Conservation (phyloP, 1,140 invertebrate genomes). For the Neelides sp. region DNA sequence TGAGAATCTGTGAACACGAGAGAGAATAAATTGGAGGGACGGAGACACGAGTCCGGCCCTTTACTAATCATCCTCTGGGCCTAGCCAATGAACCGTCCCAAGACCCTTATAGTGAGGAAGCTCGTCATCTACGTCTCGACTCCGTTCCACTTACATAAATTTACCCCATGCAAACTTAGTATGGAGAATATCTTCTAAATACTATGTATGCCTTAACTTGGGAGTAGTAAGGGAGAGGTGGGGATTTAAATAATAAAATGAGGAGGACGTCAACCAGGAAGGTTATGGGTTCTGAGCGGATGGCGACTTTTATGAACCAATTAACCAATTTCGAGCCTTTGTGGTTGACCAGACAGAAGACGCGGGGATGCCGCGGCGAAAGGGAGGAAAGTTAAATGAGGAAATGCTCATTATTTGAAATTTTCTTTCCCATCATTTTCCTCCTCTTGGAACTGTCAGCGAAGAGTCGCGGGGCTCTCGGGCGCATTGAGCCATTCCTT, state of each 20-base stretch:
- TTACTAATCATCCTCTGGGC: conserved; percentile 9
- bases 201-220: too few species aligned
- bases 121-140: too few species aligned
- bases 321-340: conserved; percentile 7
- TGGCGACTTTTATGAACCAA: conserved; percentile 11
- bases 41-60: conserved; percentile 15
- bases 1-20: not conserved
- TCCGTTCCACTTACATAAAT: too few species aligned
- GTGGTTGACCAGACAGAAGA: not conserved
- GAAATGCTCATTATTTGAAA: conserved; percentile 21
- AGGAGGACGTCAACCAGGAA: not conserved
- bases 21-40: conserved; percentile 10
- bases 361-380: not conserved
- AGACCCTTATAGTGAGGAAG: too few species aligned
- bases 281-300: not conserved
- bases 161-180: too few species aligned
- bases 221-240: too few species aligned
- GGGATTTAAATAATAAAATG: too few species aligned
- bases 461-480: too few species aligned
- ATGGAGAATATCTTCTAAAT: too few species aligned
- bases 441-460: too few species aligned
- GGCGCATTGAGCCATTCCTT: too few species aligned
- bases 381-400: conserved; percentile 1
- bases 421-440: conserved; percentile 24
- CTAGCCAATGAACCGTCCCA: not conserved